phyloP scores from a whole-genome alignment of 2,113 vertebrate genomes.

The Regulus satrapa region DNA sequence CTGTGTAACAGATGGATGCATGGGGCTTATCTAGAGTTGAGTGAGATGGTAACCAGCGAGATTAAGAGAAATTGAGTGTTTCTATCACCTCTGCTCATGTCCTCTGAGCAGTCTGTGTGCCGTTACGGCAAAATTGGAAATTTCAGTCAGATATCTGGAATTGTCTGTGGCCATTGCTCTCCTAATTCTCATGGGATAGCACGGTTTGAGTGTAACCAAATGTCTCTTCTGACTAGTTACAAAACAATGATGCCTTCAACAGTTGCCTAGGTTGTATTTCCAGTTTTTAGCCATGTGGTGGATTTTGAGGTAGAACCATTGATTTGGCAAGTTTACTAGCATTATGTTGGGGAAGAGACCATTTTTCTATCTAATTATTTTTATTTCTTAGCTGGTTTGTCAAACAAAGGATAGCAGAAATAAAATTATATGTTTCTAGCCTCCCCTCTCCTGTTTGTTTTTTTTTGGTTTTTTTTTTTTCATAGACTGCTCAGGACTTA shows the following conservation, averaged over 20 bases:
- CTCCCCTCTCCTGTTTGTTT: fast-evolving
- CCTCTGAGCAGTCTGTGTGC: not conserved
- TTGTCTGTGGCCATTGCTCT: not conserved
- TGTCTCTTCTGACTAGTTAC: not conserved
- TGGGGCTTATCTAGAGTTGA: not conserved
- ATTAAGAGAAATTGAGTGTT: not conserved
- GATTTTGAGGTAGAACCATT: not conserved
- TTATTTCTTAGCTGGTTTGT: not conserved
- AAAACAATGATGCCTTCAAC: not conserved
- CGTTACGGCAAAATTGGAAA: not conserved
- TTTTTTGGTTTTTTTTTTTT: not conserved
- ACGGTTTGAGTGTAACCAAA: not conserved
- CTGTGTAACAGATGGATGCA: not conserved
- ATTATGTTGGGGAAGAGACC: not conserved
- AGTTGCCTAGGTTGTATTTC: not conserved
- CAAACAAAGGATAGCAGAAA: not conserved
- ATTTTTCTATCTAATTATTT: not conserved
- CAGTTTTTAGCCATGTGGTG: not conserved
- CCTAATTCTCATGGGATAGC: not conserved
- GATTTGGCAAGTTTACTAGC: not conserved
- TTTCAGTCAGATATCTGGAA: not conserved
- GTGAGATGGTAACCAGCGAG: not conserved
- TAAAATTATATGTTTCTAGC: not conserved
- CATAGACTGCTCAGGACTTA: not conserved
- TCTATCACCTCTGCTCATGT: not conserved